phyloP scores from a whole-genome alignment of 2,888 invertebrate genomes.

The Limenitis camilla region DNA sequence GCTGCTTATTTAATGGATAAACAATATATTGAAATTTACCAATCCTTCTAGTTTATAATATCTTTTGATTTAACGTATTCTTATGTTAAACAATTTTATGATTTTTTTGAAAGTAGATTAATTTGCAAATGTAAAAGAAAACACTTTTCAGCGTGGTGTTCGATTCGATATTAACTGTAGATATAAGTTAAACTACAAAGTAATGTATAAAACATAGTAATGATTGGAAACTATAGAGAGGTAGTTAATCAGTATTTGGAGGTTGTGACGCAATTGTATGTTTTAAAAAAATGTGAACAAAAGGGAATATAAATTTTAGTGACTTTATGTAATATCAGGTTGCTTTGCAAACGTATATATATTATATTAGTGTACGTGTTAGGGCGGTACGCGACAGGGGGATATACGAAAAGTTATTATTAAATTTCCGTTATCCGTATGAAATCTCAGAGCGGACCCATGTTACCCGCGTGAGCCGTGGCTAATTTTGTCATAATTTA shows the following conservation, averaged over 20 bases:
- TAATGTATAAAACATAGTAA: too few relatives aligned
- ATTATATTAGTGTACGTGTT: conserved; percentile 4
- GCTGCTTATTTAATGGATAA: conserved; percentile 30
- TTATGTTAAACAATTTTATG: too few relatives aligned
- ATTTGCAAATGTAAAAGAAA: too few relatives aligned
- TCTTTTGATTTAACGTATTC: too few relatives aligned
- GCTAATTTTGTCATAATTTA: conserved; percentile 22
- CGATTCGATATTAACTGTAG: too few relatives aligned
- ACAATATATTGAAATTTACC: not conserved
- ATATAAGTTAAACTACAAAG: too few relatives aligned
- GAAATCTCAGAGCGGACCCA: conserved; percentile 21
- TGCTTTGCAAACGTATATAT: conserved; percentile 1
- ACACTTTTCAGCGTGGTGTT: too few relatives aligned
- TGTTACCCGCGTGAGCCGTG: conserved; percentile 16
- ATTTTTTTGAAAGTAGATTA: too few relatives aligned
- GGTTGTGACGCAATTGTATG: too few relatives aligned
- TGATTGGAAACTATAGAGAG: too few relatives aligned
- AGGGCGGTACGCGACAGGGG: not conserved
- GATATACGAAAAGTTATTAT: conserved; percentile 20
- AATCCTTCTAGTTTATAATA: too few relatives aligned
- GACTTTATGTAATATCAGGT: not conserved
- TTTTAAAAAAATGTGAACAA: not conserved
- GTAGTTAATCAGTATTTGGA: too few relatives aligned
- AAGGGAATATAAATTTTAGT: not conserved
- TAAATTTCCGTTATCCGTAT: conserved; percentile 24